These are phyloP conservation scores for Megatriorchis doriae DNA, from an alignment of 2,113 vertebrate species.

Conservation along the genomic window DNA sequence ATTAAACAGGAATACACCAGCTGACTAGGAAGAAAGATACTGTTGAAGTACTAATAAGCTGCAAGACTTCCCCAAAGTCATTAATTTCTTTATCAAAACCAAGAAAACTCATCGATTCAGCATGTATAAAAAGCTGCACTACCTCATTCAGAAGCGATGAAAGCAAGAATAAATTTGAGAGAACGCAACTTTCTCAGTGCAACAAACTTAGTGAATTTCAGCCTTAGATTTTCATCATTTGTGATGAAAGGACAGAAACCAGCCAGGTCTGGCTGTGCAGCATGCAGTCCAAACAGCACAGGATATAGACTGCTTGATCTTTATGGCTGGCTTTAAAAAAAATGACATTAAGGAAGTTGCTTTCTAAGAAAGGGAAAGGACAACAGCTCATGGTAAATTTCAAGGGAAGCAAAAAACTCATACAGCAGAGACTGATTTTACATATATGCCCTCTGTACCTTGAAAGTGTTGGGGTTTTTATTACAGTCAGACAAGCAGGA, in stretches of 20 bases:
- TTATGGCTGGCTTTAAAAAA: neutral
- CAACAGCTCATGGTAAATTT: neutral
- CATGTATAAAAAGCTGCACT: slow-evolving; percentile 16
- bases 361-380: neutral
- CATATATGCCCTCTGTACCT: neutral
- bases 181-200: neutral
- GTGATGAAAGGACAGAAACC: neutral
- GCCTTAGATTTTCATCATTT: neutral
- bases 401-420: neutral
- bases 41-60: neutral
- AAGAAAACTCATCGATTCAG: neutral
- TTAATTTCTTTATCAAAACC: neutral
- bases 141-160: slow-evolving; percentile 38
- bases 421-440: neutral
- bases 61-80: neutral
- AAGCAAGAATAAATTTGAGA: neutral
- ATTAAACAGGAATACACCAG: neutral
- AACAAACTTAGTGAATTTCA: neutral
- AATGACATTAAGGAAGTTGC: neutral
- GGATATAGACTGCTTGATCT: neutral
- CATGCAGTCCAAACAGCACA: neutral
- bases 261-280: neutral
- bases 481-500: neutral
- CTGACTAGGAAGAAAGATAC: neutral
- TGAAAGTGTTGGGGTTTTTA: neutral